Base-by-base conservation (phyloP, 2,888 invertebrate genomes). In the Frankliniella intonsa region DNA sequence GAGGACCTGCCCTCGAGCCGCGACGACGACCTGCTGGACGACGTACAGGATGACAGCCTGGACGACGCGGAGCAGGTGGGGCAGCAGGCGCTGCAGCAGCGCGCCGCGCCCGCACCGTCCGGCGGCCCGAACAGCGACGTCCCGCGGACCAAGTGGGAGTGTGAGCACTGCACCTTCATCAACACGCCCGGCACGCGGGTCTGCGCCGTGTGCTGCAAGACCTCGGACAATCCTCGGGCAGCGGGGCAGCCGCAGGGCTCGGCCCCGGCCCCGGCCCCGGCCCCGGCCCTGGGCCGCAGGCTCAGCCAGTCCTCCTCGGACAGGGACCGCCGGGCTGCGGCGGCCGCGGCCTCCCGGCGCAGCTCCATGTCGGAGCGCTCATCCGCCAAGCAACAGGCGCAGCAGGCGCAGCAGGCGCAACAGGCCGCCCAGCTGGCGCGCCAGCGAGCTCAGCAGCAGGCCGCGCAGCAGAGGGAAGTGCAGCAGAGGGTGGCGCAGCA, bases 151-250 rank as follows among this genome's bases (percentile, higher is more conserved):
- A 89, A 91, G 82, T 97, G 97, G 97, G 92, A 94, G 84, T 97
- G 97, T 87, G 95, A 95, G 86, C 95, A 96, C 86, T 97, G 97
- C 87, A 97, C 97, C 0, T 96, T 93, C 87, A 93, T 96, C 5
- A 97, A 97, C 87, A 93, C 94, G 83, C 89, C 94, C 0, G 94
- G 93, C 27, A 92, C 93, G 0, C 92, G 93, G 85, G 94, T 97
- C 69, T 97, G 97, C 86, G 90, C 91, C 19, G 92, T 97, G 81
- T 97, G 97, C 87, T 97, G 96, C 86, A 95, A 96, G 87, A 97
- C 97, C 0, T 87, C 86, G 62, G 87, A 85, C 83, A 86, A 87
- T 82, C 87, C 87, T 9, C 82, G 88, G 10, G 87, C 86, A 3
- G 85, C 86, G 1, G 84, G 81, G 49, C 22, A 83, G 19, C 27